phyloP scores from a whole-genome alignment of 2,797 vertebrate species.

The Silurus aristotelis region DNA sequence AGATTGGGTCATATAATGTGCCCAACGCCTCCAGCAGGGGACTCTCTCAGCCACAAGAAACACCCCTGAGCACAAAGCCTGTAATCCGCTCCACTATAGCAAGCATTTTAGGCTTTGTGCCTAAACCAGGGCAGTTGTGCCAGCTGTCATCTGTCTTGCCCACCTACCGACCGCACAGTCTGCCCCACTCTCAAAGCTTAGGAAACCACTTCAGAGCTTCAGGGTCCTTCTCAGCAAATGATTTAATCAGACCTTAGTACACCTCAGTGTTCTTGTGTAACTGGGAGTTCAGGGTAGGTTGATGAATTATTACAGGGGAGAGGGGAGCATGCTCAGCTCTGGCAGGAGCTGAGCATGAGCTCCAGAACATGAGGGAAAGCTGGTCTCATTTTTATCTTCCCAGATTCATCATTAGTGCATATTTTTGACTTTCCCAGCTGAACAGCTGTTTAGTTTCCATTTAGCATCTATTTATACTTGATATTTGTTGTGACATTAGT shows the following conservation, averaged over 20 bases:
- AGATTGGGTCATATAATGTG: background rate
- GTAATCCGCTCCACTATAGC: slow-evolving; percentile 20
- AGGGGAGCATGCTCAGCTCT: slow-evolving; percentile 53
- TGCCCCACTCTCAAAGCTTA: background rate
- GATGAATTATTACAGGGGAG: slow-evolving; percentile 61
- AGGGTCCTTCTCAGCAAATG: slow-evolving; percentile 47
- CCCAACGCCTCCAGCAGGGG: slow-evolving; percentile 48
- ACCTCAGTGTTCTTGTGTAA: slow-evolving; percentile 50
- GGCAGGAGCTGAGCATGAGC: slow-evolving; percentile 20
- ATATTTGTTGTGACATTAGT: slow-evolving; percentile 51
- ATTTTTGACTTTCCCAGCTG: slow-evolving; percentile 12
- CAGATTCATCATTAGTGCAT: slow-evolving; percentile 10
- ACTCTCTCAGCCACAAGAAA: slow-evolving; percentile 30
- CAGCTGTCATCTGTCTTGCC: slow-evolving; percentile 51
- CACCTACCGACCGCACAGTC: background rate
- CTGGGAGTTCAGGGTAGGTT: slow-evolving; percentile 41
- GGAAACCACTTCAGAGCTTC: slow-evolving; percentile 35
- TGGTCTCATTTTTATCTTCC: background rate
- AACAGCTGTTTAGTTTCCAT: slow-evolving; percentile 56
- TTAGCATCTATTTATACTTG: slow-evolving; percentile 61
- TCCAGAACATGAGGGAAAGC: background rate
- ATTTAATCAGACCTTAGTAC: slow-evolving; percentile 60
- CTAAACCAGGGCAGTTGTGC: slow-evolving; percentile 48
- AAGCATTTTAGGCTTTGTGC: slow-evolving; percentile 16
- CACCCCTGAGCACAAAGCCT: background rate